A percentile compares a stretch with the other conserved stretches of the same genome.
These are phyloP conservation scores for Phorcus lineatus DNA, from an alignment of 2,888 invertebrate genomes.

Conservation along the genomic window DNA sequence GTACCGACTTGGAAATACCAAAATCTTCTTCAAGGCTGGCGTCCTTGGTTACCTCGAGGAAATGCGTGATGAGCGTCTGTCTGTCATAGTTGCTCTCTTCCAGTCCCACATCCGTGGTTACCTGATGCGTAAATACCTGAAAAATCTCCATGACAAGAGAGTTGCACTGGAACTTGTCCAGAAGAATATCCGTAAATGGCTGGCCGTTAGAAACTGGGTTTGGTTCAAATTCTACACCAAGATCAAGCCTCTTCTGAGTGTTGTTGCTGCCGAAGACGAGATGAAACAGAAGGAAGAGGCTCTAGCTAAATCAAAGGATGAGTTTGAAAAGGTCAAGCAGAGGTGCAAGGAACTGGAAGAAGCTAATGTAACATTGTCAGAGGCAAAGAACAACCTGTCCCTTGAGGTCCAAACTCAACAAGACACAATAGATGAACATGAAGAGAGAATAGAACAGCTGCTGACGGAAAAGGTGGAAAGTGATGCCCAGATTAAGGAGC, in stretches of 20 bases:
- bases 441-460: conserved; percentile 95
- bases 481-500: conserved; percentile 94
- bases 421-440: conserved; percentile 91
- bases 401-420: conserved; percentile 92
- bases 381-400: conserved; percentile 95
- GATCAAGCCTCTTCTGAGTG: conserved; percentile 92
- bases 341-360: conserved; percentile 97
- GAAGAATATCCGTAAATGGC: conserved; percentile 99
- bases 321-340: conserved; percentile 95
- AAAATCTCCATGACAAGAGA: conserved; percentile 97
- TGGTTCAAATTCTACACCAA: conserved; percentile 99
- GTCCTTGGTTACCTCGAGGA: conserved; percentile 99
- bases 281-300: conserved; percentile 97
- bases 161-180: conserved; percentile 98
- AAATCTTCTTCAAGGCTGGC: conserved; percentile 99
- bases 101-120: conserved; percentile 94
- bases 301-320: conserved; percentile 94
- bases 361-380: conserved; percentile 91
- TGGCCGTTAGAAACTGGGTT: conserved; percentile 98
- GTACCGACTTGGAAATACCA: conserved; percentile 98
- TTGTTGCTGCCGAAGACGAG: conserved; percentile 98
- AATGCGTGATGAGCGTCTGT: conserved; percentile 98
- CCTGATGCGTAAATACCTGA: conserved; percentile 84
- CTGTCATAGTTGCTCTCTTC: conserved; percentile 95
- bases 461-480: conserved; percentile 96